Evolutionary conservation across 2,888 invertebrate species (phyloP).

Genomic region (Pachycephus smyrnensis): DNA sequence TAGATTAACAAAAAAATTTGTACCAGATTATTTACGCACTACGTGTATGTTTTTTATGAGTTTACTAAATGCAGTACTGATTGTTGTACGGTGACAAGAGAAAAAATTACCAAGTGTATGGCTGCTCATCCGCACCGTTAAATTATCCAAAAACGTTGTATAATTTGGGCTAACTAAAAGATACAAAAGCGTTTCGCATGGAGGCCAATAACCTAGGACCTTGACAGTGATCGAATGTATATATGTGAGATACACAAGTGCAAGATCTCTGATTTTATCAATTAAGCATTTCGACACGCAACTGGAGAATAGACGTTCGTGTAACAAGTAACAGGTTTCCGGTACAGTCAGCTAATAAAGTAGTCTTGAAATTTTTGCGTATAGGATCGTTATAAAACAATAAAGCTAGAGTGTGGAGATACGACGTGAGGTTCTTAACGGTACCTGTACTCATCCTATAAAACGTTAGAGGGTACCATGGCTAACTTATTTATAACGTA

Average conservation of each 20-base stretch:
- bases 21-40: too few species aligned
- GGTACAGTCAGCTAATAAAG: background rate
- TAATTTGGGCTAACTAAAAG: background rate
- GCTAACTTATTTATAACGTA: background rate
- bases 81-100: background rate
- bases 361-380: background rate
- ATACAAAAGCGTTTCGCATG: background rate
- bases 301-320: background rate
- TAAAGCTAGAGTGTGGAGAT: background rate
- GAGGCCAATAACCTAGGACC: constrained; percentile 1
- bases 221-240: background rate
- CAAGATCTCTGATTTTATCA: constrained; percentile 5
- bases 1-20: too few species aligned
- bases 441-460: background rate
- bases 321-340: background rate
- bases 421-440: background rate
- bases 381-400: background rate
- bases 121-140: background rate
- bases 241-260: background rate
- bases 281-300: constrained; percentile 1
- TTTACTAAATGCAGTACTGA: background rate
- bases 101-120: background rate
- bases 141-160: background rate
- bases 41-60: background rate
- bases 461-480: background rate